Percentiles rank a stretch among this genome's conserved stretches.
These are phyloP conservation scores for Cheilosia soror DNA, from an alignment of 2,888 invertebrate genomes.

Conservation along the genomic window DNA sequence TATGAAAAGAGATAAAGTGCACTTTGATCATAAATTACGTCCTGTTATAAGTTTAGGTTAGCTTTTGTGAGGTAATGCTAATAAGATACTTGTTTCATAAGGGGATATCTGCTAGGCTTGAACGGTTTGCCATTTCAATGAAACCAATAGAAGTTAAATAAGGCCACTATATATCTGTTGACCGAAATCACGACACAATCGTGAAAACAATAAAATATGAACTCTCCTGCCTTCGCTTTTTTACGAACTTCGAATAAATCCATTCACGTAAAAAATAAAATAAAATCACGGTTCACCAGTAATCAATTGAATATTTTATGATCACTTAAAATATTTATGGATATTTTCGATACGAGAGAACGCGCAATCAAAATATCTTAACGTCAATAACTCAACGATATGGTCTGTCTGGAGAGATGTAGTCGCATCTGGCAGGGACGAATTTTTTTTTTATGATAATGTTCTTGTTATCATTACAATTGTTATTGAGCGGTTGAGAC, in stretches of 20 bases:
- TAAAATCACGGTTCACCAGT: slow-evolving; percentile 30
- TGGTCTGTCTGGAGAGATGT: background rate
- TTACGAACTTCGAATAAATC: slow-evolving; percentile 23
- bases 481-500: slow-evolving; percentile 20
- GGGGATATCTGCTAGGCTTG: background rate
- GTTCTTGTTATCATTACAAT: slow-evolving; percentile 14
- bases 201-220: too few species aligned
- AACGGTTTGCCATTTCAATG: background rate
- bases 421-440: slow-evolving; percentile 21
- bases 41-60: slow-evolving; percentile 41
- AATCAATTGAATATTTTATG: slow-evolving; percentile 48
- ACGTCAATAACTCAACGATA: background rate
- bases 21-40: slow-evolving; percentile 65
- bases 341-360: slow-evolving; percentile 12
- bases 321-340: slow-evolving; percentile 38
- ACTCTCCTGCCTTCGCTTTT: background rate
- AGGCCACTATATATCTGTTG: too few species aligned
- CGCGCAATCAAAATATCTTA: slow-evolving; percentile 23
- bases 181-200: too few species aligned
- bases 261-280: slow-evolving; percentile 10
- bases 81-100: background rate
- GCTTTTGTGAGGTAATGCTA: slow-evolving; percentile 37
- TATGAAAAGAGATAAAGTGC: slow-evolving; percentile 53
- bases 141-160: too few species aligned
- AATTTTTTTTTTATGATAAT: slow-evolving; percentile 15